Evolutionary conservation across 2,113 vertebrate genomes (phyloP).

Genomic region (Cyprinodon variegatus): DNA sequence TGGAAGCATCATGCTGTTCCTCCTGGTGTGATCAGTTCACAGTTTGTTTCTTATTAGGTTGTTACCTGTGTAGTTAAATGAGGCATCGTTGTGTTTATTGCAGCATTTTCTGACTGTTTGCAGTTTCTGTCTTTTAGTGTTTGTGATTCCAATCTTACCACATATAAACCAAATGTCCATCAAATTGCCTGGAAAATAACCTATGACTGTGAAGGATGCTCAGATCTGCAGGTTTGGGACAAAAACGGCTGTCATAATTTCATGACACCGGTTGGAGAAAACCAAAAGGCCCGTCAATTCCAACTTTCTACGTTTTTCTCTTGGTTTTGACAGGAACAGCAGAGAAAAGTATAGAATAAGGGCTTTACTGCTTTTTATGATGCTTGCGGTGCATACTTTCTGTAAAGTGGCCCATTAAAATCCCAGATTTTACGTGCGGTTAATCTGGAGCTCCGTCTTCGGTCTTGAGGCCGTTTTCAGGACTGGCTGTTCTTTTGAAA

Average conservation of each 20-base stretch:
- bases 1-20: slow-evolving; percentile 17
- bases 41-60: slow-evolving; percentile 67
- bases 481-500: slow-evolving; percentile 50
- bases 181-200: slow-evolving; percentile 11
- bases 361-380: slow-evolving; percentile 40
- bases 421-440: slow-evolving; percentile 53
- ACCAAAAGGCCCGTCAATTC: slow-evolving; percentile 45
- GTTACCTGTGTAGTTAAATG: slow-evolving; percentile 36
- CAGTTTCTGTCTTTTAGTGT: slow-evolving; percentile 55
- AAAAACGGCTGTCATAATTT: slow-evolving; percentile 26
- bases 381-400: slow-evolving; percentile 38
- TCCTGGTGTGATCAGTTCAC: slow-evolving; percentile 43
- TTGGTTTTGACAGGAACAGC: slow-evolving; percentile 35
- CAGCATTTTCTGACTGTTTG: slow-evolving; percentile 39
- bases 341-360: slow-evolving; percentile 35
- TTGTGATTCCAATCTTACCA: slow-evolving; percentile 25
- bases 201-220: slow-evolving; percentile 12
- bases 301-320: slow-evolving; percentile 38
- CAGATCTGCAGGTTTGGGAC: slow-evolving; percentile 11
- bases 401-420: slow-evolving; percentile 69
- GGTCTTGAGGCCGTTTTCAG: slow-evolving; percentile 29
- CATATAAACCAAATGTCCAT: slow-evolving; percentile 12
- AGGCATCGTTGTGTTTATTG: slow-evolving; percentile 31
- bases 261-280: slow-evolving; percentile 9
- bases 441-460: slow-evolving; percentile 51